Evolutionary conservation across 30 jellyfish, hydroid and myxozoan genomes (phyloP).

Genomic region (Haliclystus octoradiatus): DNA sequence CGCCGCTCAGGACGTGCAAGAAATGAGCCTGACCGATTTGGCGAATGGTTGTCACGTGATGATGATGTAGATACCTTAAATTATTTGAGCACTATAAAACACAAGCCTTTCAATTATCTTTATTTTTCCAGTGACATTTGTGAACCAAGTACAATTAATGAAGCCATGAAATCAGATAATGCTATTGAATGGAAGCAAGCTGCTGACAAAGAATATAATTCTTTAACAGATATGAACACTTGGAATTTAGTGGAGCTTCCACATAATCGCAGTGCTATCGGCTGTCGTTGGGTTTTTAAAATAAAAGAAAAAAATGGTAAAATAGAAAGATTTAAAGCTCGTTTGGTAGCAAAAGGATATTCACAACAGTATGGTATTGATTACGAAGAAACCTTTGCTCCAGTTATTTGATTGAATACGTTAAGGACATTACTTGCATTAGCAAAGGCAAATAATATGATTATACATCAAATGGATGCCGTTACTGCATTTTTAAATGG

Average conservation of each 20-base stretch:
- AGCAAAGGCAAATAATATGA: constrained; percentile 6
- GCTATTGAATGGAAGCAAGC: constrained; percentile 6
- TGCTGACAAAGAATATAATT: constrained; percentile 9
- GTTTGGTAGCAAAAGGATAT: not conserved
- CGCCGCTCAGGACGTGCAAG: constrained; percentile 2
- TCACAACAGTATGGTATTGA: constrained; percentile 4
- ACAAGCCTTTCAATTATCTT: no score
- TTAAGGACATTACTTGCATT: constrained; percentile 23
- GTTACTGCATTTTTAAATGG: constrained; percentile 28
- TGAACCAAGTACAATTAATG: not conserved
- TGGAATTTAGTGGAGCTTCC: no score
- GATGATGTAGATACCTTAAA: constrained; percentile 4
- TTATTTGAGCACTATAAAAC: constrained; percentile 4
- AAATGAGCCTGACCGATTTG: not conserved
- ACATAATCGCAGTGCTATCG: no score
- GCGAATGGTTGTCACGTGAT: constrained; percentile 3
- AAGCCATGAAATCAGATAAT: constrained; percentile 1
- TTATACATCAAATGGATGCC: constrained; percentile 34
- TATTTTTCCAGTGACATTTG: no score
- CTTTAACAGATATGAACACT: no score
- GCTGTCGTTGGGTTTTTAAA: no score
- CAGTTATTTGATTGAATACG: constrained; percentile 14
- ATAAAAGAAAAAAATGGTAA: no score
- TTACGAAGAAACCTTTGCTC: constrained; percentile 13
- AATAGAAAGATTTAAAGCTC: no score